Evolutionary conservation across 2,797 vertebrate species (phyloP), one percentile per base, ranked within the genome.

Genomic region (Rachycentron canadum): DNA sequence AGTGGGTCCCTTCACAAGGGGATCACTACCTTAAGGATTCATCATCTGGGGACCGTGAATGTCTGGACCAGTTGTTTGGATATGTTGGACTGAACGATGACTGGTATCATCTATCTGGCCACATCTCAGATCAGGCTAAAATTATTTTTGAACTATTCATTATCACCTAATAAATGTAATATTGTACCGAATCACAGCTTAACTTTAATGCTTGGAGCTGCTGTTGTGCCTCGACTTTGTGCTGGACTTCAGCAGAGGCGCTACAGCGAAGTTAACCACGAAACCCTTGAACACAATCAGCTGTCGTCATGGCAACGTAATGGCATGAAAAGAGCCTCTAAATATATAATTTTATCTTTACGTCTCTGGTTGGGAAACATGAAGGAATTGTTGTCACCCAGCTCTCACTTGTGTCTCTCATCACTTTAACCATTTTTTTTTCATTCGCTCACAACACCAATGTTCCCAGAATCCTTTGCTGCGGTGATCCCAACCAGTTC

Each of bases 381-480:
- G 19, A 61, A 47, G 47, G 10, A n/a, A 10, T 2, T 10, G 45
- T n/a, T 43, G 26, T n/a, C 23, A 62, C 14, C 13, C 17, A 50
- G 5, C 4, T 25, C 36, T 32, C 21, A 34, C 38, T 30, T 36
- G 21, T 25, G 45, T 66, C 38, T 49, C n/a, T 55, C 57, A 12
- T 25, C 14, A 7, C 13, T 56, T 21, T 2, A 19, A 19, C 19
- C 17, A n/a, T 45, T 53, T 52, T 23, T 43, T 40, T 34, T 19
- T 32, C 28, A 56, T 34, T 17, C 60, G 36, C 56, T 25, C 69
- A 67, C 56, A 68, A 57, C 52, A 34, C n/a, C 57, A 34, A 10
- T 23, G 59, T 38, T 83, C 82, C 82, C 75, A 80, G 72, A 78
- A 56, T 79, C 26, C 76, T 83, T 77, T 86, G 82, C 84, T 43